Evolutionary conservation across 2,113 vertebrate species (phyloP).

Genomic region (Neodon shergylaensis): DNA sequence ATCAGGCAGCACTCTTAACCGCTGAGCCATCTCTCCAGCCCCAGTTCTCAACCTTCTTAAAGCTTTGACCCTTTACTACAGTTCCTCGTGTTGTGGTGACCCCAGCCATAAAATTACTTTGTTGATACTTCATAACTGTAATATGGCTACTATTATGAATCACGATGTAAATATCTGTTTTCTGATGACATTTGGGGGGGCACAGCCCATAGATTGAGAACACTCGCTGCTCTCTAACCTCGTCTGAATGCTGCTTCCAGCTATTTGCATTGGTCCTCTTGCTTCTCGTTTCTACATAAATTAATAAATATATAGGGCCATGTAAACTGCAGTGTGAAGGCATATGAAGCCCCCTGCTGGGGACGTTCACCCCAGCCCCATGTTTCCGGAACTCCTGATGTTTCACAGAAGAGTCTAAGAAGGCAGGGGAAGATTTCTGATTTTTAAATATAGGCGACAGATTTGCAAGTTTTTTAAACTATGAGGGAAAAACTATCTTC

Average conservation of each 20-base stretch:
- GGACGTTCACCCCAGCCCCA: neutral
- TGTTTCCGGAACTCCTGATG: neutral
- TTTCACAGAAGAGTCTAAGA: neutral
- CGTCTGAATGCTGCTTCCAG: too few species aligned
- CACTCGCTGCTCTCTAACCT: fast-evolving
- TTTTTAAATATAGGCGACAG: conserved; percentile 24
- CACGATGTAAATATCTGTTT: neutral
- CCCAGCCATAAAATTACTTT: neutral
- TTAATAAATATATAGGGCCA: neutral
- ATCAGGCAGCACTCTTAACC: too few species aligned
- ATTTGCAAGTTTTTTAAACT: neutral
- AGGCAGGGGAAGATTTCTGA: neutral
- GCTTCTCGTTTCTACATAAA: neutral
- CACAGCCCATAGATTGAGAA: neutral
- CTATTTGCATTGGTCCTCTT: too few species aligned
- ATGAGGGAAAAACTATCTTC: neutral
- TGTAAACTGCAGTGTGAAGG: neutral
- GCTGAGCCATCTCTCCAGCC: too few species aligned
- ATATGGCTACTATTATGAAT: neutral
- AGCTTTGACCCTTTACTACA: neutral
- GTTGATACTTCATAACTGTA: neutral
- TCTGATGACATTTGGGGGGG: neutral
- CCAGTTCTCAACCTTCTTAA: neutral
- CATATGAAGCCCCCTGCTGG: fast-evolving
- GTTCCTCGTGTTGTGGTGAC: neutral